Percentiles rank a stretch among this genome's conserved stretches.
Conservation (phyloP, 2,888 invertebrate genomes). For the Erpobdella octoculata region DNA sequence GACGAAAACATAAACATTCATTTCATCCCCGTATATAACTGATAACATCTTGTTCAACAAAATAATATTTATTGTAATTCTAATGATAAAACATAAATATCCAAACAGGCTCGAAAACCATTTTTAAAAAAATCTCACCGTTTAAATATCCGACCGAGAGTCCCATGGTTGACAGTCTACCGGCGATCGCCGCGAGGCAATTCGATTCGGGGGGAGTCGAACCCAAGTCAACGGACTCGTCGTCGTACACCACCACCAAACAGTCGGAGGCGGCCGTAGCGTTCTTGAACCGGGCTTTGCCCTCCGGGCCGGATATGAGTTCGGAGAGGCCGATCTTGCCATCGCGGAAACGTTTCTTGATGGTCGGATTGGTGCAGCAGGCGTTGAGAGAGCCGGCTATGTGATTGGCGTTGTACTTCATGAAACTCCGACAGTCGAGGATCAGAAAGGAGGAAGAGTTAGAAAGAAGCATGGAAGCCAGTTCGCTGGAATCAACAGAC, state of each 20-base stretch:
- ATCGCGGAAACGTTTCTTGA: conserved; percentile 61
- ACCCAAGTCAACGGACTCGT: conserved; percentile 60
- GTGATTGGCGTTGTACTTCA: conserved; percentile 65
- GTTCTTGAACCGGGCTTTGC: conserved; percentile 60
- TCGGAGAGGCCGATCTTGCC: conserved; percentile 64
- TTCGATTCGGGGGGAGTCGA: conserved; percentile 54
- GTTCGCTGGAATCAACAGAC: not conserved
- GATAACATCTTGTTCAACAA: too few species aligned
- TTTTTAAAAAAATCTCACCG: too few species aligned
- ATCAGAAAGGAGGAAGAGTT: conserved; percentile 6
- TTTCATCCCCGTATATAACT: too few species aligned
- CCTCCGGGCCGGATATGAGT: conserved; percentile 61
- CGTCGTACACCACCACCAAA: conserved; percentile 65
- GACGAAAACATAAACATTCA: too few species aligned
- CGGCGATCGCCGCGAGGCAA: conserved; percentile 62
- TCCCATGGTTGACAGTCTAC: conserved; percentile 63
- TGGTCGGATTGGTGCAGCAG: conserved; percentile 66
- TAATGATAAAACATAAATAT: too few species aligned
- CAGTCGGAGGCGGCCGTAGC: conserved; percentile 46
- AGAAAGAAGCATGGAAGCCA: not conserved
- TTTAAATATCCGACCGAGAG: conserved; percentile 62
- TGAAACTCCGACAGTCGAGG: conserved; percentile 63
- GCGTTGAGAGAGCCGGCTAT: conserved; percentile 61
- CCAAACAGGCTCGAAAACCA: too few species aligned
- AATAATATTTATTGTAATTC: too few species aligned